Evolutionary conservation across 2,797 vertebrate genomes (phyloP).

Genomic region (Crocidura indochinensis): DNA sequence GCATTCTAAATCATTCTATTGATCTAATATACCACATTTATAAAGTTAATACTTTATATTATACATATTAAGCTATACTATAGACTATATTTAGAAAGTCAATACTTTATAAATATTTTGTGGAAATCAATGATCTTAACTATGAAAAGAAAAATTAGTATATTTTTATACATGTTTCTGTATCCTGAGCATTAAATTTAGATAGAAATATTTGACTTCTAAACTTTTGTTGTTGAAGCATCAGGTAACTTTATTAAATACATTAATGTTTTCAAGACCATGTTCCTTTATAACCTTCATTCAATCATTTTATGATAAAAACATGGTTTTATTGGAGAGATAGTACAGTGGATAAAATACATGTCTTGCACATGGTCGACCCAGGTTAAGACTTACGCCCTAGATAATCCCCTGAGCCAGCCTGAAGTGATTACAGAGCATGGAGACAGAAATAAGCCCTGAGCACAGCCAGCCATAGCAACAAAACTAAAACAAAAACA

Average conservation of each 20-base stretch:
- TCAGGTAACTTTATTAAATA: conserved; percentile 41
- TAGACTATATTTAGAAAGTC: too few species aligned
- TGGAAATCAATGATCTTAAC: conserved; percentile 13
- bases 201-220: neutral
- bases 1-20: conserved; percentile 20
- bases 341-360: too few species aligned
- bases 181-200: conserved; percentile 23
- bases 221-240: neutral
- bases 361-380: too few species aligned
- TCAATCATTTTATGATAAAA: conserved; percentile 41
- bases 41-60: conserved; percentile 30
- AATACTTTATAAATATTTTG: too few species aligned
- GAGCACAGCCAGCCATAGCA: too few species aligned
- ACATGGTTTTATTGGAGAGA: conserved; percentile 1
- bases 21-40: conserved; percentile 21
- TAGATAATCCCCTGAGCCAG: too few species aligned
- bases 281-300: conserved; percentile 51
- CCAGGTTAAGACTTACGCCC: too few species aligned
- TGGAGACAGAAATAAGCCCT: too few species aligned
- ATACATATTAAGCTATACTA: too few species aligned
- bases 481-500: too few species aligned
- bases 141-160: conserved; percentile 1
- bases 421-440: too few species aligned
- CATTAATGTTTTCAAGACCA: conserved; percentile 27
- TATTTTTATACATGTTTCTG: neutral